Evolutionary conservation across 2,888 invertebrate species (phyloP).

Genomic region (Orchesellides sinensis): DNA sequence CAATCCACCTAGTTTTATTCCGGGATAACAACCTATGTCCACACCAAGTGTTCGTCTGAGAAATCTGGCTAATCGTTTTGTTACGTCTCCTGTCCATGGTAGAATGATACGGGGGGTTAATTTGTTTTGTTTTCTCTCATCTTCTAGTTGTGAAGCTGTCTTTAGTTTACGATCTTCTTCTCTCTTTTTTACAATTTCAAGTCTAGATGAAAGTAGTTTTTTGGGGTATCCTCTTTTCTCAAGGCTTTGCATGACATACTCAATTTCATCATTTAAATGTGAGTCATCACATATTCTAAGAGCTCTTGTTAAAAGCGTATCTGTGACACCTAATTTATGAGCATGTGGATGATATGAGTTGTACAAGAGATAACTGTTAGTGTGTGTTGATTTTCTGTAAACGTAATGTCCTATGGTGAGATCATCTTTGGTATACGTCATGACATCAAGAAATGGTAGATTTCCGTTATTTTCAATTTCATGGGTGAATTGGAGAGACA

Average conservation of each 20-base stretch:
- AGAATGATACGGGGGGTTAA: neutral
- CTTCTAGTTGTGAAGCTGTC: neutral
- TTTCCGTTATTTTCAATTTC: slow-evolving; percentile 33
- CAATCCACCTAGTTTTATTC: neutral
- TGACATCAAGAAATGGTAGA: neutral
- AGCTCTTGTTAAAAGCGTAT: slow-evolving; percentile 34
- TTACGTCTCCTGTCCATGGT: neutral
- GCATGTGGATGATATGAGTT: slow-evolving; percentile 24
- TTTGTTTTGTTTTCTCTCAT: neutral
- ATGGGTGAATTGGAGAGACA: slow-evolving; percentile 16
- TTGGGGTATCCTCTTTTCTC: neutral
- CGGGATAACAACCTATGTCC: no score
- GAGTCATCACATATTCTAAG: slow-evolving; percentile 15
- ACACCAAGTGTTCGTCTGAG: no score
- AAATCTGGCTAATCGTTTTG: neutral
- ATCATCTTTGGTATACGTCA: neutral
- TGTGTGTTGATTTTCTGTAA: slow-evolving; percentile 19
- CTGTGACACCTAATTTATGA: slow-evolving; percentile 42
- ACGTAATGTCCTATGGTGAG: neutral
- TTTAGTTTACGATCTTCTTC: neutral
- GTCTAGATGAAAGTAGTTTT: neutral
- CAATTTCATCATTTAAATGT: neutral
- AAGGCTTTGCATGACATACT: neutral
- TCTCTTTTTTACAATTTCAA: neutral
- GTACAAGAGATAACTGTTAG: slow-evolving; percentile 26